phyloP scores from a whole-genome alignment of 2,888 invertebrate species.

The Drosophila koepferae region DNA sequence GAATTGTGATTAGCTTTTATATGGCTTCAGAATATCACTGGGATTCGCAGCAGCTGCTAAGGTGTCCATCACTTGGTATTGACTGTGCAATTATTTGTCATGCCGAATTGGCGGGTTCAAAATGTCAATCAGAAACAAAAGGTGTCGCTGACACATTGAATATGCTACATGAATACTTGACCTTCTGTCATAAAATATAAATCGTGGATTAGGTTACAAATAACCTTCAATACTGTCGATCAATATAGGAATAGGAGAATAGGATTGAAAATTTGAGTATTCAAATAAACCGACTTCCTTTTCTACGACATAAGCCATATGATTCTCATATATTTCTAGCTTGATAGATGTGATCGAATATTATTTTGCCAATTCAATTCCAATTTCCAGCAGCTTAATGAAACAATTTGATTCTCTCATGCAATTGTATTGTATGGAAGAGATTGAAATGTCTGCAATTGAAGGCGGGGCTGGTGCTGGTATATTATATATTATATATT shows the following conservation, averaged over 20 bases:
- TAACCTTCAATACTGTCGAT: neutral
- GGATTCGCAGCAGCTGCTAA: constrained; percentile 16
- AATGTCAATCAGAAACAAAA: constrained; percentile 18
- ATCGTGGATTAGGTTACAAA: neutral
- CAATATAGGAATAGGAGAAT: neutral
- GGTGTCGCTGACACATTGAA: neutral
- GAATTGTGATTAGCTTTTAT: constrained; percentile 17
- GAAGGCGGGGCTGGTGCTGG: no score
- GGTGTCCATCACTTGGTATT: neutral
- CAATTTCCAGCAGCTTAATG: no score
- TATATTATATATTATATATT: no score
- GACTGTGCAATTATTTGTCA: constrained; percentile 8
- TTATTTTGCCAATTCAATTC: no score
- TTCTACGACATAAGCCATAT: no score
- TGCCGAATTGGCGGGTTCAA: neutral
- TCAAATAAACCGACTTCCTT: no score
- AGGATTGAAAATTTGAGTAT: no score
- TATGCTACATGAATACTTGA: neutral
- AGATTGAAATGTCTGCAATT: no score
- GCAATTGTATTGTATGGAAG: no score
- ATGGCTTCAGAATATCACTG: neutral
- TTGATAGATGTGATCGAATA: no score
- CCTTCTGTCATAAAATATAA: neutral
- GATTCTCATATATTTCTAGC: no score
- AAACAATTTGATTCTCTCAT: no score